These are phyloP conservation scores for Acleris holmiana DNA, from an alignment of 2,888 invertebrate species.

Conservation along the genomic window DNA sequence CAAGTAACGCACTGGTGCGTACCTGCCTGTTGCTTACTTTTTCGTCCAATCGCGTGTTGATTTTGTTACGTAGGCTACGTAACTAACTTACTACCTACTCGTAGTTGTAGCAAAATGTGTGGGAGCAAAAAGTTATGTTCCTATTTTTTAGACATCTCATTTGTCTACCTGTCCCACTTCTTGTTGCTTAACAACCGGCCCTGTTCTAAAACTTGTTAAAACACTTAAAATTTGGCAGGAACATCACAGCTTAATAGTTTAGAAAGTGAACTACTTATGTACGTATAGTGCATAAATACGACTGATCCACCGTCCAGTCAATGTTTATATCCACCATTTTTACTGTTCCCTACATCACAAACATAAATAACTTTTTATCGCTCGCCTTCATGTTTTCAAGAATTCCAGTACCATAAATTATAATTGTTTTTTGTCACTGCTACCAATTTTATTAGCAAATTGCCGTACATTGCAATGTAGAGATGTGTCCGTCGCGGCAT, in stretches of 20 bases:
- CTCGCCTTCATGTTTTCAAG: constrained; percentile 1
- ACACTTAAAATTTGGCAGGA: no score
- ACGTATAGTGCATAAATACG: no score
- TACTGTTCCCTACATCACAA: not conserved
- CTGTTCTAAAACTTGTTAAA: no score
- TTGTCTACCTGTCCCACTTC: no score
- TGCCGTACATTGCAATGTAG: constrained; percentile 32
- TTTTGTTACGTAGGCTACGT: constrained; percentile 12
- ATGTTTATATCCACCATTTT: not conserved
- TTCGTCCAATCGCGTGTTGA: constrained; percentile 19
- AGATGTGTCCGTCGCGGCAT: constrained; percentile 40
- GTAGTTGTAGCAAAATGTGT: constrained; percentile 5
- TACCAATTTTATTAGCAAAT: constrained; percentile 32
- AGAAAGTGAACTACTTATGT: no score
- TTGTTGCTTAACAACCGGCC: no score
- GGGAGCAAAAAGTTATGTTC: constrained; percentile 5
- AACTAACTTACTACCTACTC: no score
- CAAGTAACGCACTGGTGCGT: constrained; percentile 33
- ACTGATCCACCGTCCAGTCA: no score
- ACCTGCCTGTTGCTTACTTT: constrained; percentile 34
- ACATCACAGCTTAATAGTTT: no score
- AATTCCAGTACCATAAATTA: constrained; percentile 20
- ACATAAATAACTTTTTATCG: constrained; percentile 4
- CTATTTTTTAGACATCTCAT: no score
- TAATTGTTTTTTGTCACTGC: constrained; percentile 24